Conservation (phyloP, 1,140 invertebrate species). For the Lepidurus arcticus region DNA sequence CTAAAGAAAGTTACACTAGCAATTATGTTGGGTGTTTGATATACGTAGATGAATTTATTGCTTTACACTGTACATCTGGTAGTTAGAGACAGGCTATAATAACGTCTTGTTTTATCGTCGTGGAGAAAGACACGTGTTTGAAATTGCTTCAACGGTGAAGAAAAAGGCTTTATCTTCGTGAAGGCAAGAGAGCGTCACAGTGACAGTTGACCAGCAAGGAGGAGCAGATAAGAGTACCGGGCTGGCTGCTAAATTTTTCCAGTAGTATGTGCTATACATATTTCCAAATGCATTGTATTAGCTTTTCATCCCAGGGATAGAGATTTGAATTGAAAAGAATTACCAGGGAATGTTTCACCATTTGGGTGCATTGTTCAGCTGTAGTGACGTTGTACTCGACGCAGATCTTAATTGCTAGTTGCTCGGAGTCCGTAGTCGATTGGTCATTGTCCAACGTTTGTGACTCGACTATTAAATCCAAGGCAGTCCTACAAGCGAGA, state of each 20-base stretch:
- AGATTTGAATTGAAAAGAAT: not conserved
- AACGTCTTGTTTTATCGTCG: not conserved
- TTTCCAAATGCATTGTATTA: not conserved
- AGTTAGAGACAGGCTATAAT: not conserved
- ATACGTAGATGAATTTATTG: not conserved
- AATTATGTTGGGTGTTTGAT: not conserved
- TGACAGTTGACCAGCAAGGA: not conserved
- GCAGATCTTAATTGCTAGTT: not conserved
- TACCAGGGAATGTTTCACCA: not conserved
- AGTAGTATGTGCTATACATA: not conserved
- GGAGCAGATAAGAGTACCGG: not conserved
- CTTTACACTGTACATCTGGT: not conserved
- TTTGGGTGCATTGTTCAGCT: not conserved
- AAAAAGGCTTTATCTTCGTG: not conserved
- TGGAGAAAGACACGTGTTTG: not conserved
- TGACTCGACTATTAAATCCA: not conserved
- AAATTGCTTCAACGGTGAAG: not conserved
- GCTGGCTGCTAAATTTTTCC: not conserved
- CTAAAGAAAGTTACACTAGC: not conserved
- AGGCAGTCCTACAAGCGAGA: not conserved
- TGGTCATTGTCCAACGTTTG: not conserved
- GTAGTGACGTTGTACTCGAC: conserved; percentile 3
- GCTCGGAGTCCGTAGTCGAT: not conserved
- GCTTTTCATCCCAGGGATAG: not conserved
- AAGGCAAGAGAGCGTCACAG: not conserved